Evolutionary conservation across 2,113 vertebrate species (phyloP).

Genomic region (Anas platyrhynchos): DNA sequence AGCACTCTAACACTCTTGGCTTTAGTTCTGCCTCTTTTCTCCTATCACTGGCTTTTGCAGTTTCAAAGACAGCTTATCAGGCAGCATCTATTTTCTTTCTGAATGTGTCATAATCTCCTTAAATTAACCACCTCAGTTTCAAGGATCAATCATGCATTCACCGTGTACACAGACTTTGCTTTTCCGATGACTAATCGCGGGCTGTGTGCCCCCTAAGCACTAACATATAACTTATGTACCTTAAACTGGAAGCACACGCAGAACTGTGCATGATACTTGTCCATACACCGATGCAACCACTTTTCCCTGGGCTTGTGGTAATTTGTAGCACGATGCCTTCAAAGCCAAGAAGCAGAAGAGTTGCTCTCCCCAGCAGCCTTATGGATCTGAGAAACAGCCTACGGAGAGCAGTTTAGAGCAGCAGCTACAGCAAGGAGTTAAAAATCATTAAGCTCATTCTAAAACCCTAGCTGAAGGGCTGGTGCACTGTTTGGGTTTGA

Average conservation of each 20-base stretch:
- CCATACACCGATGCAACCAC: not conserved
- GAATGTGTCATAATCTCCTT: not conserved
- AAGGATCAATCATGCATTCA: not conserved
- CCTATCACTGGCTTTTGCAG: not conserved
- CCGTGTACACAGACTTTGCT: not conserved
- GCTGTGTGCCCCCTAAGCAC: not conserved
- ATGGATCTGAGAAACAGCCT: not conserved
- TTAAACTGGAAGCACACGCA: not conserved
- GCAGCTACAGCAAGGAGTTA: slow-evolving; percentile 41
- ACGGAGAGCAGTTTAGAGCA: not conserved
- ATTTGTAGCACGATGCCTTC: not conserved
- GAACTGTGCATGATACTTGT: not conserved
- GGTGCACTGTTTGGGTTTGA: slow-evolving; percentile 43
- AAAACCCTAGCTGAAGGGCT: slow-evolving; percentile 24
- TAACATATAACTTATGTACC: not conserved
- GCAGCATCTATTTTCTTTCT: not conserved
- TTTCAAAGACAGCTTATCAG: slow-evolving; percentile 11
- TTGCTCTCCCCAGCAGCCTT: not conserved
- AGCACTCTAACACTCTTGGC: not conserved
- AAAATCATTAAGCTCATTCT: slow-evolving; percentile 24
- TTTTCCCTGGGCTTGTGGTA: not conserved
- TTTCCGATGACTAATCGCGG: not conserved
- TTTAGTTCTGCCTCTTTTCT: slow-evolving; percentile 5
- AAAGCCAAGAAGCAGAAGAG: not conserved
- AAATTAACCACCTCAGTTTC: not conserved